Evolutionary conservation across 1,140 invertebrate species (phyloP).

Genomic region (Mycetomoellerius zeteki): DNA sequence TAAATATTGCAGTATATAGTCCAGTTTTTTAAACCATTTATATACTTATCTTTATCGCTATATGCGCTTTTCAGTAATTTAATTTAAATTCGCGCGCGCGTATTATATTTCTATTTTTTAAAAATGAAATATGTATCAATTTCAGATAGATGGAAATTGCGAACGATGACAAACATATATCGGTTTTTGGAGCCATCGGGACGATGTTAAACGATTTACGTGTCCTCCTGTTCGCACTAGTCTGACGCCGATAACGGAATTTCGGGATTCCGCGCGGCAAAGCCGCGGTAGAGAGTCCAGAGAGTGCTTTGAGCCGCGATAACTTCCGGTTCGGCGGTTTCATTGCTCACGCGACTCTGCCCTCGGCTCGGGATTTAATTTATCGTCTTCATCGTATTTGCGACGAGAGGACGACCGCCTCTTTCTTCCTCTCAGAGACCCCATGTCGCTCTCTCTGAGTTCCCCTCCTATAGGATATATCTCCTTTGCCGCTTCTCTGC

Average conservation of each 20-base stretch:
- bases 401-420: conserved; percentile 45
- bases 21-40: background rate
- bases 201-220: conserved; percentile 67
- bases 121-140: background rate
- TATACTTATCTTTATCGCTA: background rate
- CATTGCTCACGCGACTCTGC: conserved; percentile 74
- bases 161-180: conserved; percentile 20
- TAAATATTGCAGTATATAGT: background rate
- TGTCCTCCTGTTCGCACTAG: conserved; percentile 58
- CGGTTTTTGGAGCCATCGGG: conserved; percentile 39
- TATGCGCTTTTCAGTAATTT: background rate
- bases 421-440: background rate
- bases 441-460: conserved; percentile 3
- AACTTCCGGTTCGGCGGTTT: conserved; percentile 77
- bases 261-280: conserved; percentile 59
- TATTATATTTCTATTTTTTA: too few species aligned
- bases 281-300: conserved; percentile 54
- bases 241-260: conserved; percentile 68
- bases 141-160: background rate
- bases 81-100: background rate
- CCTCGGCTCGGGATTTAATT: conserved; percentile 74
- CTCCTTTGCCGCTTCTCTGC: background rate
- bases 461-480: conserved; percentile 8
- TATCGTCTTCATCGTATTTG: conserved; percentile 69
- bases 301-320: conserved; percentile 71